Base-by-base conservation (phyloP, 2,113 vertebrate genomes). In the Pachypanchax playfairii region DNA sequence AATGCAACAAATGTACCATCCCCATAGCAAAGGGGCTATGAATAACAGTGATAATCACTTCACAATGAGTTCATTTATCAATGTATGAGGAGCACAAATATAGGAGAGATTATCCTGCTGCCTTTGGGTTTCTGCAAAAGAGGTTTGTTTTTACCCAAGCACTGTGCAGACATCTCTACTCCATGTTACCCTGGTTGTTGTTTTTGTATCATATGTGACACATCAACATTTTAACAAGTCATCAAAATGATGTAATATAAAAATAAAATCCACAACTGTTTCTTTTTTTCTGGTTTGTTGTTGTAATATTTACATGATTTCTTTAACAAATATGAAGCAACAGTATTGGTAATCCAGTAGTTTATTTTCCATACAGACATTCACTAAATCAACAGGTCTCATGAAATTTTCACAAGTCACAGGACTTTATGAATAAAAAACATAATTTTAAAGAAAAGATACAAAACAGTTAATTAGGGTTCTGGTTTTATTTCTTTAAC, bases 11-110 rank as follows among this genome's bases (percentile, higher is more conserved):
- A 90, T 89, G 87, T 82, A 75, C 65, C 76, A 67, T 87, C 82
- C 74, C 71, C 87, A 81, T 75, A 82, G 84, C 64, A 67, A 65
- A 70, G 85, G 70, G 63, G 71, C 89, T 88, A 87, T 90, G 88
- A 92, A 91, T 91, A 91, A 88, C 85, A 79, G 86, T 73, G 84
- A 91, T 91, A 88, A 90, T 91, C 87, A 87, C 84, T 35, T 52
- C 79, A 91, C 90, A 90, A 91, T 92, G 83, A 80, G 77, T 89
- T 86, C 84, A 91, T 93, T 90, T 87, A 84, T 91, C 89, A 91
- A 79, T 22, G 75, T 68, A 80, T 65, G 77, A 70, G 41, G 44
- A 75, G 68, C 22, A 57, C 73, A 83, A 65, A 77, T 51, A 68
- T 66, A 46, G 69, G 66, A 53, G 54, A 31, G 77, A 89, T 89